A percentile compares a stretch with the other conserved stretches of the same genome.
Evolutionary conservation across 1,140 invertebrate species (phyloP).

Genomic region (Batillaria attramentaria): DNA sequence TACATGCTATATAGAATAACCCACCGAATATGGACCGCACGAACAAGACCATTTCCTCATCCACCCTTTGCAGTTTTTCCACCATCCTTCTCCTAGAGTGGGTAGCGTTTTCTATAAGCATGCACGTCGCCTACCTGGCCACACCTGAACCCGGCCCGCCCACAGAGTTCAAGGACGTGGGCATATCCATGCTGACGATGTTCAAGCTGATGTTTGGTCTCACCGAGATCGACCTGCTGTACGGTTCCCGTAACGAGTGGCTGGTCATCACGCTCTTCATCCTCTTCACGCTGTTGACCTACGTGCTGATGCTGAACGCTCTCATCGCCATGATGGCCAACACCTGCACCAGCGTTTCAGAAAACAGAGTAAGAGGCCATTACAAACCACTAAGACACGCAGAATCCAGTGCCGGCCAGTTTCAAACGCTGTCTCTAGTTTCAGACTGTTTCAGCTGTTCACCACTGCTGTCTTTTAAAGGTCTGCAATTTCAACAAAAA

Average conservation of each 20-base stretch:
- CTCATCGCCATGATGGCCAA: constrained; percentile 64
- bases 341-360: constrained; percentile 52
- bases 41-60: too few relatives aligned
- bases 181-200: constrained; percentile 47
- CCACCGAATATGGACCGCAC: too few relatives aligned
- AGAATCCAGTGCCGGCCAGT: too few relatives aligned
- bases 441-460: too few relatives aligned
- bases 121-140: constrained; percentile 49
- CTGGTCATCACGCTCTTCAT: constrained; percentile 47
- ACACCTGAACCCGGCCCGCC: constrained; percentile 5
- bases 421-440: too few relatives aligned
- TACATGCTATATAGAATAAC: too few relatives aligned
- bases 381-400: too few relatives aligned
- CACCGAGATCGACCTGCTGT: constrained; percentile 46
- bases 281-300: constrained; percentile 55
- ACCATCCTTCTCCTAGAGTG: constrained; percentile 50
- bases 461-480: too few relatives aligned
- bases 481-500: too few relatives aligned
- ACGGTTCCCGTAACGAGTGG: constrained; percentile 42
- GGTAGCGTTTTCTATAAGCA: constrained; percentile 51
- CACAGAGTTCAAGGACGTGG: constrained; percentile 39
- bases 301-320: constrained; percentile 56
- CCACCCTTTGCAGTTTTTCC: constrained; percentile 41
- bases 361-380: constrained; percentile 41
- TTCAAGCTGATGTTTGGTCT: constrained; percentile 60